A percentile compares a stretch with the other conserved stretches of the same genome.
Evolutionary conservation across 2,113 vertebrate genomes (phyloP).

Genomic region (Indicator maculatus): DNA sequence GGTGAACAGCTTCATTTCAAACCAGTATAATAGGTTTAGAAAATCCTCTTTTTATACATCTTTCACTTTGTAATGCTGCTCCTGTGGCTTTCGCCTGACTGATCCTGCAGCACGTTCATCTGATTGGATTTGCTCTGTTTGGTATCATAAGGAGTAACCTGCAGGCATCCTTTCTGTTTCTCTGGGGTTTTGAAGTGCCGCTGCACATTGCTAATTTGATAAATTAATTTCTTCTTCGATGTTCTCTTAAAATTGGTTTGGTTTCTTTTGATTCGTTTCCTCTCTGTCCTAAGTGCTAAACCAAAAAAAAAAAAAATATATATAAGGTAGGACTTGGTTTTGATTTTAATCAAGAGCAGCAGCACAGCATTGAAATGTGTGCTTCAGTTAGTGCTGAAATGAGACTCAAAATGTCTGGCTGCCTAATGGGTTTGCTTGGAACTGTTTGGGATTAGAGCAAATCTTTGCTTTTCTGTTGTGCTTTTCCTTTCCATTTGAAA

Average conservation of each 20-base stretch:
- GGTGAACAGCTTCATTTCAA: background rate
- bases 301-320: background rate
- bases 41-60: conserved; percentile 45
- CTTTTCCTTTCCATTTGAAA: background rate
- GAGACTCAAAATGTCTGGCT: background rate
- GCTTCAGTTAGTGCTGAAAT: background rate
- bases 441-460: background rate
- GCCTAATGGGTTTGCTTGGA: background rate
- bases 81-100: background rate
- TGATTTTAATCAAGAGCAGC: background rate
- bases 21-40: conserved; percentile 30
- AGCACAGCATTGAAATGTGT: background rate
- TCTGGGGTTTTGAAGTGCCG: conserved; percentile 8
- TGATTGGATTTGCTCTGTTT: conserved; percentile 70
- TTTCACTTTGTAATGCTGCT: background rate
- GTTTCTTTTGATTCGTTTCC: conserved; percentile 4
- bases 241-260: background rate
- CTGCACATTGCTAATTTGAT: conserved; percentile 26
- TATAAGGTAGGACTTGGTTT: background rate
- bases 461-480: background rate
- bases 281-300: background rate
- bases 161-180: conserved; percentile 23
- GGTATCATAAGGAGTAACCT: conserved; percentile 31
- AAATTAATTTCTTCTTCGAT: conserved; percentile 36
- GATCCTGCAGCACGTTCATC: conserved; percentile 48